Evolutionary conservation across 2,113 vertebrate genomes (phyloP).

Genomic region (Cromileptes altivelis): DNA sequence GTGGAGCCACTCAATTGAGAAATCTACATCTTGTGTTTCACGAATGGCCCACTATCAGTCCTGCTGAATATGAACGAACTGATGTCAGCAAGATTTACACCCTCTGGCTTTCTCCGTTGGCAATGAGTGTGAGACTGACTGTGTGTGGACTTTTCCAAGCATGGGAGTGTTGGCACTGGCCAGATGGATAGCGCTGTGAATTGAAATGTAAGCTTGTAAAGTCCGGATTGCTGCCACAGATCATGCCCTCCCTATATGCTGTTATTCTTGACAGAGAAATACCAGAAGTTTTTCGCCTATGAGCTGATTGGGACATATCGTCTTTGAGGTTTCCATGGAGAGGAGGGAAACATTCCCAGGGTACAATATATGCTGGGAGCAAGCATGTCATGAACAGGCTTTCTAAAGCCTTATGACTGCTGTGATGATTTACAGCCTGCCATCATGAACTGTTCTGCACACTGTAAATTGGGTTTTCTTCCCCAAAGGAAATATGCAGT

Average conservation of each 20-base stretch:
- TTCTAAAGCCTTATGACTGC: constrained; percentile 37
- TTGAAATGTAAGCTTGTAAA: constrained; percentile 63
- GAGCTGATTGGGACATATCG: constrained; percentile 55
- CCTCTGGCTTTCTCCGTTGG: constrained; percentile 8
- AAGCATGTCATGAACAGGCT: constrained; percentile 59
- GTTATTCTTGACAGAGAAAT: constrained; percentile 49
- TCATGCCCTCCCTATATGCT: constrained; percentile 35
- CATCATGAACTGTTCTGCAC: constrained; percentile 43
- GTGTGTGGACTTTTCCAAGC: constrained; percentile 30
- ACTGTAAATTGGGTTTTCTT: constrained; percentile 63
- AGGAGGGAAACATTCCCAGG: constrained; percentile 71
- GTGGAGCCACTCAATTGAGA: constrained; percentile 16
- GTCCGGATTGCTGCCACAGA: constrained; percentile 52
- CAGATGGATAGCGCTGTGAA: constrained; percentile 35
- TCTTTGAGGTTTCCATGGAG: constrained; percentile 66
- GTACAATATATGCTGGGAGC: constrained; percentile 28
- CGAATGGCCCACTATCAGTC: constrained; percentile 24
- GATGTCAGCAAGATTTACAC: background rate
- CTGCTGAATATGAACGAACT: constrained; percentile 17
- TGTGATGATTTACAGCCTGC: constrained; percentile 61
- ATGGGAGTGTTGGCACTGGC: constrained; percentile 43
- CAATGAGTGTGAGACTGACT: constrained; percentile 14
- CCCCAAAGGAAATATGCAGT: constrained; percentile 46
- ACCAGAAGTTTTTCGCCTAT: constrained; percentile 33
- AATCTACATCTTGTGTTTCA: constrained; percentile 18